Percentiles rank a stretch among this genome's conserved stretches.
These are phyloP conservation scores for Allophyes oxyacanthae DNA, from an alignment of 2,888 invertebrate genomes.

Conservation along the genomic window DNA sequence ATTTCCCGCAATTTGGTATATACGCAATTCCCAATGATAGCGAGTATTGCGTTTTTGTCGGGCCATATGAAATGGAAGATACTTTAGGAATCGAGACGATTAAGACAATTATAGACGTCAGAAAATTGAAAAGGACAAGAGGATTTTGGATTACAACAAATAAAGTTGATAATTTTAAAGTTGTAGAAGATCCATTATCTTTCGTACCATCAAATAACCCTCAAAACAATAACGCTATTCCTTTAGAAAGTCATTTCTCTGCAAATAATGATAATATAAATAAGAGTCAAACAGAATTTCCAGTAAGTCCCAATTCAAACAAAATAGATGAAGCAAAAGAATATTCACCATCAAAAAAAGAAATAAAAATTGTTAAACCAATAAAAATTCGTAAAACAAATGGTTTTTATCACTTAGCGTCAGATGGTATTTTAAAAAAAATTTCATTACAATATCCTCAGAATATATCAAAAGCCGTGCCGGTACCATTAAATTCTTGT, in stretches of 20 bases:
- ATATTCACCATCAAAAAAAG: conserved; percentile 37
- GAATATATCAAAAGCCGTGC: conserved; percentile 14
- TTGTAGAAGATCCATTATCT: conserved; percentile 79
- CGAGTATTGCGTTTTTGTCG: conserved; percentile 79
- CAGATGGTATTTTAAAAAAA: conserved; percentile 61
- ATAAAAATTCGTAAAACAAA: conserved; percentile 79
- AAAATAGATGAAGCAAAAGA: conserved; percentile 30
- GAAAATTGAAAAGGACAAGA: conserved; percentile 66
- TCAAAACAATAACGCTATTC: conserved; percentile 45
- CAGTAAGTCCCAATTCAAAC: conserved; percentile 26
- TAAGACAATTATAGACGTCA: conserved; percentile 59
- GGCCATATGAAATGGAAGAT: conserved; percentile 81
- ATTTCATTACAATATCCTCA: conserved; percentile 29
- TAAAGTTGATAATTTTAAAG: conserved; percentile 77
- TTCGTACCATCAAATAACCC: conserved; percentile 66
- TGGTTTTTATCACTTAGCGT: conserved; percentile 72
- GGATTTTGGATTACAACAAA: conserved; percentile 82
- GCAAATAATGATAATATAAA: conserved; percentile 13
- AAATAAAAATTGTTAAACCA: conserved; percentile 70
- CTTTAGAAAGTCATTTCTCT: conserved; percentile 47
- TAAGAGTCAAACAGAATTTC: conserved; percentile 17
- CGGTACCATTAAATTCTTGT: conserved; percentile 16
- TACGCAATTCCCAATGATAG: conserved; percentile 78
- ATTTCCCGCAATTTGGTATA: conserved; percentile 78
- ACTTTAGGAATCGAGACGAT: conserved; percentile 80